Conservation (phyloP, 2,888 invertebrate genomes). For the Harmothoe impar region DNA sequence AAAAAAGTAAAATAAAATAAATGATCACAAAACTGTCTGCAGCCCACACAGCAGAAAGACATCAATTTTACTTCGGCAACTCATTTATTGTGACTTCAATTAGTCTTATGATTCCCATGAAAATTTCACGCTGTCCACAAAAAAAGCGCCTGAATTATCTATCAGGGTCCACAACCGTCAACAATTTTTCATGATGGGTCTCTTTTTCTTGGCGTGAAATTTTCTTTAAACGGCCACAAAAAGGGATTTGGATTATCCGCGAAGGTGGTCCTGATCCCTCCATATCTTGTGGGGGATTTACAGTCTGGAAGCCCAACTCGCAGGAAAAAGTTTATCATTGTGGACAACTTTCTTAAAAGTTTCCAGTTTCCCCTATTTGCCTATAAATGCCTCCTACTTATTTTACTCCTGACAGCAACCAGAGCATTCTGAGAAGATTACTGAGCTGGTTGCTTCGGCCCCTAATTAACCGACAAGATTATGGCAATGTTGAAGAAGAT, state of each 20-base stretch:
- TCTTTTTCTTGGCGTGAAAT: not conserved
- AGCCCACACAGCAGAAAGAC: constrained; percentile 27
- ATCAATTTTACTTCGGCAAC: constrained; percentile 24
- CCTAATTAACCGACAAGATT: too few relatives aligned
- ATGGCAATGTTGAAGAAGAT: too few relatives aligned
- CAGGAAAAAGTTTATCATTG: not conserved
- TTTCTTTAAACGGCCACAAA: not conserved
- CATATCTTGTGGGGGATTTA: not conserved
- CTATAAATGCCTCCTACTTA: too few relatives aligned
- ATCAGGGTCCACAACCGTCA: not conserved
- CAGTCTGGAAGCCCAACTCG: not conserved
- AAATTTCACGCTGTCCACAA: not conserved
- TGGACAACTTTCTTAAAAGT: not conserved
- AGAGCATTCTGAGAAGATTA: too few relatives aligned
- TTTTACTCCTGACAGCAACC: too few relatives aligned
- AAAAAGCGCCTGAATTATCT: constrained; percentile 17
- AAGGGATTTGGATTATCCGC: not conserved
- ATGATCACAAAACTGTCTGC: not conserved
- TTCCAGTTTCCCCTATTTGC: too few relatives aligned
- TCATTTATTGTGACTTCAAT: constrained; percentile 31
- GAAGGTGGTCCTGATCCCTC: not conserved
- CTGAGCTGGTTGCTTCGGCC: too few relatives aligned
- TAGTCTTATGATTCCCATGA: constrained; percentile 38
- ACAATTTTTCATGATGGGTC: not conserved
- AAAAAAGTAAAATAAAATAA: not conserved